Conservation (phyloP, 1,140 invertebrate genomes). For the Lepidurus couesii region DNA sequence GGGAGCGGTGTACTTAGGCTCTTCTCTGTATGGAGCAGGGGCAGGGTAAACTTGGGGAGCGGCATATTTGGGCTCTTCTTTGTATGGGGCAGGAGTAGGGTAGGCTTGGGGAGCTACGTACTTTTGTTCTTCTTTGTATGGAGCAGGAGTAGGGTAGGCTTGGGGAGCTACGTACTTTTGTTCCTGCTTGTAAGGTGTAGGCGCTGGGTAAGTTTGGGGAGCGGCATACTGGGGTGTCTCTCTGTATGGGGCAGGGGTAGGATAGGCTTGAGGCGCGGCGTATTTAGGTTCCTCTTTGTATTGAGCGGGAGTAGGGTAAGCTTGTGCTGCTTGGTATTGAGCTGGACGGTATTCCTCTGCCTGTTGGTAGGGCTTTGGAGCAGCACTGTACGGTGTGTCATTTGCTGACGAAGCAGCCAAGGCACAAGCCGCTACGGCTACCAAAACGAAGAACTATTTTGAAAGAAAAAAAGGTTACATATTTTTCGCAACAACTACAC, state of each 20-base stretch:
- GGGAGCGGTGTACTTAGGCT: neutral
- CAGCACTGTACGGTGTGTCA: neutral
- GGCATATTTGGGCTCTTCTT: neutral
- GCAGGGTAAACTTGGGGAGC: neutral
- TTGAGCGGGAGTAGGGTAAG: neutral
- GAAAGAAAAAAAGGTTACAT: neutral
- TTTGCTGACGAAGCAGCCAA: constrained; percentile 1
- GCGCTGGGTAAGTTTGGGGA: neutral
- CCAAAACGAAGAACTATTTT: neutral
- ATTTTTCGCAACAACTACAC: neutral
- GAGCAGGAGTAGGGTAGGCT: neutral
- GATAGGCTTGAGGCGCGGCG: neutral
- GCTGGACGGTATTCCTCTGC: neutral
- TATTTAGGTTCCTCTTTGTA: neutral
- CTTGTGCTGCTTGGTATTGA: neutral
- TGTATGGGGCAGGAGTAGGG: neutral
- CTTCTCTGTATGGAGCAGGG: neutral
- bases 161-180: neutral
- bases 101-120: neutral
- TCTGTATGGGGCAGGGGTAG: neutral
- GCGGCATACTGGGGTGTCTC: neutral
- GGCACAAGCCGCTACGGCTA: neutral
- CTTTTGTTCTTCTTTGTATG: constrained; percentile 10
- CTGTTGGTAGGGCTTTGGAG: constrained; percentile 7
- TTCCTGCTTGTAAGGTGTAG: neutral